A percentile compares a stretch with the other conserved stretches of the same genome.
Evolutionary conservation across 2,797 vertebrate species (phyloP).

Genomic region (Hoplostethus atlanticus): DNA sequence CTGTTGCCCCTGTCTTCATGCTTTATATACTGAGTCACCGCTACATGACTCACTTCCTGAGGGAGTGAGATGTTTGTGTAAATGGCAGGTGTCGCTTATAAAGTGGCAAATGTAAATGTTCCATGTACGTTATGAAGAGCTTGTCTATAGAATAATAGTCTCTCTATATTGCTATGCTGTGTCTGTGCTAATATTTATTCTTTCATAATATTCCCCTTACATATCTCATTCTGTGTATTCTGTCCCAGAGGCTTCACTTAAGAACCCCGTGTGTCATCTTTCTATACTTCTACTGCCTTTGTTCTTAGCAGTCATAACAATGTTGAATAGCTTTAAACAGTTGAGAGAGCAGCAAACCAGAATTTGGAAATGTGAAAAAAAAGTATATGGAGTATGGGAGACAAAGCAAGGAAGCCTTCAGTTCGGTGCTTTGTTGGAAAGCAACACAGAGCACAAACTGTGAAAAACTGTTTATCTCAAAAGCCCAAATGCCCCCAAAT

Average conservation of each 20-base stretch:
- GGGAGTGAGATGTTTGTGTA: conserved; percentile 28
- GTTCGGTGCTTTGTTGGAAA: not conserved
- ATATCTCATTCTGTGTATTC: conserved; percentile 18
- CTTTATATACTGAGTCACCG: conserved; percentile 41
- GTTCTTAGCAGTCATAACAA: conserved; percentile 45
- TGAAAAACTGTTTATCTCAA: not conserved
- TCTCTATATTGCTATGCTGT: not conserved
- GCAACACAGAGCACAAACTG: conserved; percentile 1
- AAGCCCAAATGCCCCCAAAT: not conserved
- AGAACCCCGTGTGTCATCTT: conserved; percentile 45
- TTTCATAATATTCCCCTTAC: conserved; percentile 18
- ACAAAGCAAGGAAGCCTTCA: not conserved
- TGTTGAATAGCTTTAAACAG: conserved; percentile 33
- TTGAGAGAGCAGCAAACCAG: conserved; percentile 25
- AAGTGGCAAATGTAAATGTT: conserved; percentile 7
- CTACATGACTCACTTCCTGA: conserved; percentile 49
- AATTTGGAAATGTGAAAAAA: conserved; percentile 15
- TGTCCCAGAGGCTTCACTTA: conserved; percentile 34
- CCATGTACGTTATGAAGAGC: not conserved
- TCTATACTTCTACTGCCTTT: conserved; percentile 26
- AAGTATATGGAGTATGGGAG: not conserved
- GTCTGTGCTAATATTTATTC: conserved; percentile 47
- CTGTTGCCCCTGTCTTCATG: conserved; percentile 33
- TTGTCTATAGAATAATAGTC: conserved; percentile 9
- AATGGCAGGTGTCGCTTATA: conserved; percentile 23